Percentiles rank a stretch among this genome's conserved stretches.
phyloP scores from a whole-genome alignment of 2,113 vertebrate genomes.

The Megaptera novaeangliae region DNA sequence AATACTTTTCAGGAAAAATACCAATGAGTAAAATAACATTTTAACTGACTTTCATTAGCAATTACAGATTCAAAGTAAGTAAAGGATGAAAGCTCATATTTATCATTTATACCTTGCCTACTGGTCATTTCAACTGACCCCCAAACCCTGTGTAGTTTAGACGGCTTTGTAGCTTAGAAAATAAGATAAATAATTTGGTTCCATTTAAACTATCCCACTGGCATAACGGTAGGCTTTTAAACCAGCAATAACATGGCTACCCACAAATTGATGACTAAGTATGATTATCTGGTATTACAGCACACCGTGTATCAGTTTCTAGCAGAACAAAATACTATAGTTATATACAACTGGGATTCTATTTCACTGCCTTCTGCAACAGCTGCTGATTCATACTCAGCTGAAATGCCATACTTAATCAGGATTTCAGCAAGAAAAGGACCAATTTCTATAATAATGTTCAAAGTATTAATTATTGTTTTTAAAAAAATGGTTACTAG shows the following conservation, averaged over 20 bases:
- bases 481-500: slow-evolving; percentile 50
- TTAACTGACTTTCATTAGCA: slow-evolving; percentile 28
- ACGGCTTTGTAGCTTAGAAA: not conserved
- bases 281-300: not conserved
- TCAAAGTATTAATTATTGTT: not conserved
- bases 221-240: not conserved
- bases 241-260: not conserved
- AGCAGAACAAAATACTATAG: not conserved
- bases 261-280: not conserved
- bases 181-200: not conserved
- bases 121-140: not conserved
- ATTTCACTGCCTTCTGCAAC: not conserved
- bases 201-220: not conserved
- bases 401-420: not conserved
- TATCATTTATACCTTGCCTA: not conserved
- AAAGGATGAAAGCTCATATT: not conserved
- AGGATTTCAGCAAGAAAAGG: slow-evolving; percentile 38
- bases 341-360: not conserved
- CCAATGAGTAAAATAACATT: not conserved
- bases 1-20: not conserved
- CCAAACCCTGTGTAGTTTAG: not conserved
- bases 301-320: not conserved
- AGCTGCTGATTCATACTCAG: not conserved
- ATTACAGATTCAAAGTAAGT: slow-evolving; percentile 12
- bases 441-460: not conserved